phyloP scores from a whole-genome alignment of 2,797 vertebrate species.

The Jordanella pulchra region DNA sequence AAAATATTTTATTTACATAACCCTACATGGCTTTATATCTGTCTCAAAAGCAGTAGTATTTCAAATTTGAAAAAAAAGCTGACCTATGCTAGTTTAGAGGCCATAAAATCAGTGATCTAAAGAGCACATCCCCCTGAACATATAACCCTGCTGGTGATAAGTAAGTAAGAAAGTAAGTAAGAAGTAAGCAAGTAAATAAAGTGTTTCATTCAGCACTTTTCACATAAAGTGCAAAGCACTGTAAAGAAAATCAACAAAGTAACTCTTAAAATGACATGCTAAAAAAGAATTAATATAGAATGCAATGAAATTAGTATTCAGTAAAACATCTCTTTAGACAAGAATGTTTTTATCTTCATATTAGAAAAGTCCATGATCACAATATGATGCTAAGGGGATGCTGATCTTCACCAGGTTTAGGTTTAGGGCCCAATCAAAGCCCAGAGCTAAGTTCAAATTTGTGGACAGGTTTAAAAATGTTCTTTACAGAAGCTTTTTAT shows the following conservation, averaged over 20 bases:
- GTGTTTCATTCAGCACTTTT: too few species aligned
- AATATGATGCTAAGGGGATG: not conserved
- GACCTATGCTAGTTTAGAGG: not conserved
- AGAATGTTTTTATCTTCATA: too few species aligned
- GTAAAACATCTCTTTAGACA: too few species aligned
- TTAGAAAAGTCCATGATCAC: not conserved
- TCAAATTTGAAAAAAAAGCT: not conserved
- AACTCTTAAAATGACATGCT: too few species aligned
- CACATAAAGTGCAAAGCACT: too few species aligned
- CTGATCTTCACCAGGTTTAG: not conserved
- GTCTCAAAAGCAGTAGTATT: not conserved
- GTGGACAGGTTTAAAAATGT: not conserved
- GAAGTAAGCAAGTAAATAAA: too few species aligned
- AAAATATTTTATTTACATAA: not conserved
- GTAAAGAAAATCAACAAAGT: too few species aligned
- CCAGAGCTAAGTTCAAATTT: not conserved
- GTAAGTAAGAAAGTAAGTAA: too few species aligned
- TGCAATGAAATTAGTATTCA: too few species aligned
- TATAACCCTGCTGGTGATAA: too few species aligned
- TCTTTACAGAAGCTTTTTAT: too few species aligned
- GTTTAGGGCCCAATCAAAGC: not conserved
- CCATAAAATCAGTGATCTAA: not conserved
- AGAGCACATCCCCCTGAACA: not conserved
- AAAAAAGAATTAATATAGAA: too few species aligned
- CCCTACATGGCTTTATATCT: not conserved